Base-by-base conservation (phyloP, 2,113 vertebrate species). In the Myrmecobius fasciatus region DNA sequence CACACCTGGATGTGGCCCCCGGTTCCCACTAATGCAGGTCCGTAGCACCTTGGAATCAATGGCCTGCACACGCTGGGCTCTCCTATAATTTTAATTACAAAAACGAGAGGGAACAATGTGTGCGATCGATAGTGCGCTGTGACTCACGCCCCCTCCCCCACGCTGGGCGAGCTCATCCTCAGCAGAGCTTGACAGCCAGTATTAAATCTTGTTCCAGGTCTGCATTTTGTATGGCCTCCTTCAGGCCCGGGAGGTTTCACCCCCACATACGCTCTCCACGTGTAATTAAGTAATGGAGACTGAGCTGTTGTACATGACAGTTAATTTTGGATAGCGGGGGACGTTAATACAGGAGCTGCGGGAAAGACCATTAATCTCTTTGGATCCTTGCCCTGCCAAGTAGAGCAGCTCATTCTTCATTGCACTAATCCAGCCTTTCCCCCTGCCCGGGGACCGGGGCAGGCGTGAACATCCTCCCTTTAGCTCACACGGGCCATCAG, bases 291-390 rank as follows among this genome's bases (percentile, higher is more conserved):
- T 96, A 36, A 94, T 97, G 97, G 98, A 96, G 95, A 98, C 97
- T 97, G 98, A 98, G 97, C 95, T 98, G 98, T 97, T 98, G 89
- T 91, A 96, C 96, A 96, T 98, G 98, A 98, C 97, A 98, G 96
- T 97, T 97, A 90, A 98, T 98, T 98, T 97, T 98, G 95, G 9
- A 8, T 53, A 97, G 98, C 97, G 96, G 91, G 94, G 93, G 96
- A 92, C 94, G 90, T 91, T 93, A 91, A 6, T 88, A 52, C 94
- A 56, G 93, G 96, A 97, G 95, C 98, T 96, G 91, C 96, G 95
- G 95, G 97, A 95, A 93, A 97, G 98, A 98, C 98, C 98, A 95
- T 98, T 98, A 97, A 97, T 97, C 95, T 98, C 97, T 97, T 0
- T 31, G 96, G 96, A 97, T 98, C 46, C 95, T 96, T 95, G 93